A percentile compares a stretch with the other conserved stretches of the same genome.
Conservation (phyloP, 2,888 invertebrate genomes). For the Erebia epiphron region DNA sequence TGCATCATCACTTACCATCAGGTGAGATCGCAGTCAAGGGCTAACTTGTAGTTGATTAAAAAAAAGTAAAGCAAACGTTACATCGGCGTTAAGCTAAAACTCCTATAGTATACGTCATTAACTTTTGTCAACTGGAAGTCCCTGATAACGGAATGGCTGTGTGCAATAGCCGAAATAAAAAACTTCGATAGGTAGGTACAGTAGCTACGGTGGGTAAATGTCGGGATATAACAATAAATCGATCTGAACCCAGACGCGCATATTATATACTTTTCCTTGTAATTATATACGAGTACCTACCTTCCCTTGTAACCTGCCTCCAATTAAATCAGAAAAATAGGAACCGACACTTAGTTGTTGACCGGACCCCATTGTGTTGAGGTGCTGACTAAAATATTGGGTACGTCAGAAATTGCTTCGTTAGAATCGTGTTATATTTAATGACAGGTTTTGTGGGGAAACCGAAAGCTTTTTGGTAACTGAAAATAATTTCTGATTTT, state of each 20-base stretch:
- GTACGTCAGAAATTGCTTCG: background rate
- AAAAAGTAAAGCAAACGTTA: no score
- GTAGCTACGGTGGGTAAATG: background rate
- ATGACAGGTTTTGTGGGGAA: conserved; percentile 1
- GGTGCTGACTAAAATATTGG: conserved; percentile 3
- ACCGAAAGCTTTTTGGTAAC: background rate
- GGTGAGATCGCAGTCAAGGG: no score
- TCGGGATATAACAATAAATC: background rate
- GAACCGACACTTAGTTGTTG: background rate
- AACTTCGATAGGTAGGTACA: background rate
- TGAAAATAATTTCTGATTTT: background rate
- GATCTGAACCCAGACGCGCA: background rate
- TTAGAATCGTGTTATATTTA: background rate
- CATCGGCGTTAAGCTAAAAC: no score
- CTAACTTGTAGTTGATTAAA: no score
- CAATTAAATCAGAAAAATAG: background rate
- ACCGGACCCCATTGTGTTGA: background rate
- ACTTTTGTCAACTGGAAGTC: no score
- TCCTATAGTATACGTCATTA: no score
- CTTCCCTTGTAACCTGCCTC: background rate
- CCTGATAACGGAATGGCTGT: no score
- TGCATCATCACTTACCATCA: no score
- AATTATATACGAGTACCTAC: no score
- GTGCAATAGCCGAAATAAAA: background rate
- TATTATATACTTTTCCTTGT: background rate